Conservation (phyloP, 2,888 invertebrate genomes). For the Labia minor region DNA sequence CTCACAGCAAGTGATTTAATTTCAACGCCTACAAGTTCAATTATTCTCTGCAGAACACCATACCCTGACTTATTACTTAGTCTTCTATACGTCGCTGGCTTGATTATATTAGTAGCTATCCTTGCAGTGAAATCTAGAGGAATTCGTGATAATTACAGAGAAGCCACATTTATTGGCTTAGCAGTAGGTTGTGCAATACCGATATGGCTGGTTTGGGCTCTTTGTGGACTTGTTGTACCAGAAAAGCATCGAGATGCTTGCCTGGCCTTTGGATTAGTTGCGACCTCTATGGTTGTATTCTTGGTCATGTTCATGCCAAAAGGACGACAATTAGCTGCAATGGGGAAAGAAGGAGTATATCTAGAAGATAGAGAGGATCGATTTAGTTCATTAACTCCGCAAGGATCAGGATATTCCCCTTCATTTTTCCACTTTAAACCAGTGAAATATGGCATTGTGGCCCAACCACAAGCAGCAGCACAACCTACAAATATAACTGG, state of each 20-base stretch:
- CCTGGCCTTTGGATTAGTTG: slow-evolving; percentile 77
- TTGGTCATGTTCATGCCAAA: slow-evolving; percentile 90
- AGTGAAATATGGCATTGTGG: slow-evolving; percentile 55
- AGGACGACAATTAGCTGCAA: slow-evolving; percentile 80
- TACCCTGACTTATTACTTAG: slow-evolving; percentile 65
- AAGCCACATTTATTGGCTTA: slow-evolving; percentile 83
- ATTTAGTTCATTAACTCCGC: slow-evolving; percentile 64
- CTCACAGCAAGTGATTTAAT: slow-evolving; percentile 34
- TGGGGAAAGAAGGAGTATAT: slow-evolving; percentile 79
- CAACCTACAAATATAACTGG: slow-evolving; percentile 38
- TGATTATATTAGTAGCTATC: slow-evolving; percentile 73
- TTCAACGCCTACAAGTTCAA: slow-evolving; percentile 30
- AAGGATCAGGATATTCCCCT: slow-evolving; percentile 76
- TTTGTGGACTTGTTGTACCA: slow-evolving; percentile 67
- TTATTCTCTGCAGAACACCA: slow-evolving; percentile 50
- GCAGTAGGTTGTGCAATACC: slow-evolving; percentile 78
- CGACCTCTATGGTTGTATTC: slow-evolving; percentile 75
- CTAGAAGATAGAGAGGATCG: slow-evolving; percentile 73
- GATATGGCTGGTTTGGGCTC: slow-evolving; percentile 74
- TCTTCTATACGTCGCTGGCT: slow-evolving; percentile 68
- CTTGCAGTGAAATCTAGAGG: slow-evolving; percentile 72
- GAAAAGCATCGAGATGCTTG: slow-evolving; percentile 77
- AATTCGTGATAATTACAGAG: slow-evolving; percentile 88
- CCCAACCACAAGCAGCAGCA: slow-evolving; percentile 38
- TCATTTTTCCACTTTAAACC: slow-evolving; percentile 91